Evolutionary conservation across 2,797 vertebrate species (phyloP).

Genomic region (Emydoidea blandingii): DNA sequence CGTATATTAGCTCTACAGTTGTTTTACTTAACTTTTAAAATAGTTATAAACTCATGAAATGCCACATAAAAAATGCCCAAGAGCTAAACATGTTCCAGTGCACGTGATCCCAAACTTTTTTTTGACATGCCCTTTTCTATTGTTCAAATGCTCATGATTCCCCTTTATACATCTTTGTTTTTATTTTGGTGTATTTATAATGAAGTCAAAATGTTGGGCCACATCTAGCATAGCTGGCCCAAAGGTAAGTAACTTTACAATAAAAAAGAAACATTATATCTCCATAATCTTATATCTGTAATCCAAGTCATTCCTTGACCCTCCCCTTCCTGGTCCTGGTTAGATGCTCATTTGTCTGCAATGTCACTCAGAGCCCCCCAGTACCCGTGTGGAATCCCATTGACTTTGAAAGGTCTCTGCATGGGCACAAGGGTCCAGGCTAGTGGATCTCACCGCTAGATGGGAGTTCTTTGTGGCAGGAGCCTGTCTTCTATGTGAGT

Average conservation of each 20-base stretch:
- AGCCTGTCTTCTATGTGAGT: neutral
- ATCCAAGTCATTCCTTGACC: neutral
- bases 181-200: too few species aligned
- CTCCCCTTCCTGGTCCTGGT: neutral
- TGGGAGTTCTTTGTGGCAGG: neutral
- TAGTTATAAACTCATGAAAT: accelerated
- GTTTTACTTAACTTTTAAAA: neutral
- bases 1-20: neutral
- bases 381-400: accelerated
- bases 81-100: neutral
- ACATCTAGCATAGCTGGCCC: neutral
- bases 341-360: neutral
- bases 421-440: accelerated
- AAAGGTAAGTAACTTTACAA: neutral
- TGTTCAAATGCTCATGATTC: neutral
- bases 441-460: neutral
- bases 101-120: neutral
- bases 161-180: too few species aligned
- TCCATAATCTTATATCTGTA: neutral
- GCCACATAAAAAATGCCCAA: neutral
- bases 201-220: neutral
- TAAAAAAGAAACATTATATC: neutral
- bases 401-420: neutral
- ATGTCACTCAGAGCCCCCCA: accelerated
- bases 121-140: neutral